Conservation (phyloP, 2,113 vertebrate species). For the Tachysurus vachellii region DNA sequence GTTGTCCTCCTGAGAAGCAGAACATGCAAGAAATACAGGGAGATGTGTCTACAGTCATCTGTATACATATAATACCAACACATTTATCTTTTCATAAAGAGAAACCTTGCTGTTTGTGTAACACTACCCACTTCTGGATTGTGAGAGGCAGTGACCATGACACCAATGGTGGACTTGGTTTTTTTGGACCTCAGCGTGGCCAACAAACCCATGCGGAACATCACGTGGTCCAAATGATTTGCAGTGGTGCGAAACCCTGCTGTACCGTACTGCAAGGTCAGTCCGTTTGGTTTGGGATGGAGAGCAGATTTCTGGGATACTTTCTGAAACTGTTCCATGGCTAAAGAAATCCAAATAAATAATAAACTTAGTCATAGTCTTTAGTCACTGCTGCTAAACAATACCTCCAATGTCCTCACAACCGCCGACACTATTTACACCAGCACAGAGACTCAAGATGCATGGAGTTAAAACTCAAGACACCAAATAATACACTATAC, state of each 20-base stretch:
- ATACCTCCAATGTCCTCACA: background rate
- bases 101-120: background rate
- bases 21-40: background rate
- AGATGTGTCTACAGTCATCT: background rate
- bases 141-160: slow-evolving; percentile 97
- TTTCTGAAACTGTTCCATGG: slow-evolving; percentile 69
- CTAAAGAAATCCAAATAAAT: slow-evolving; percentile 45
- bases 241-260: slow-evolving; percentile 86
- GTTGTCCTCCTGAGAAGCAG: slow-evolving; percentile 85
- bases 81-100: background rate
- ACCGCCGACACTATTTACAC: background rate
- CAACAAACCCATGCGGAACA: slow-evolving; percentile 96
- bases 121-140: slow-evolving; percentile 84
- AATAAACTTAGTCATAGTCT: background rate
- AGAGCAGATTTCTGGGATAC: slow-evolving; percentile 67
- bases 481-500: background rate
- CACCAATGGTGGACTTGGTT: slow-evolving; percentile 79
- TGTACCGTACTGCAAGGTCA: slow-evolving; percentile 88
- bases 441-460: background rate
- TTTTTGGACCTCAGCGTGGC: slow-evolving; percentile 84
- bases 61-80: too few relatives aligned
- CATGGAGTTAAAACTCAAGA: too few relatives aligned
- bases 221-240: slow-evolving; percentile 83
- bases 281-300: slow-evolving; percentile 79
- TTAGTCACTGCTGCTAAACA: background rate